Evolutionary conservation across 1,140 invertebrate genomes (phyloP).

Genomic region (Zaprionus ornatus): DNA sequence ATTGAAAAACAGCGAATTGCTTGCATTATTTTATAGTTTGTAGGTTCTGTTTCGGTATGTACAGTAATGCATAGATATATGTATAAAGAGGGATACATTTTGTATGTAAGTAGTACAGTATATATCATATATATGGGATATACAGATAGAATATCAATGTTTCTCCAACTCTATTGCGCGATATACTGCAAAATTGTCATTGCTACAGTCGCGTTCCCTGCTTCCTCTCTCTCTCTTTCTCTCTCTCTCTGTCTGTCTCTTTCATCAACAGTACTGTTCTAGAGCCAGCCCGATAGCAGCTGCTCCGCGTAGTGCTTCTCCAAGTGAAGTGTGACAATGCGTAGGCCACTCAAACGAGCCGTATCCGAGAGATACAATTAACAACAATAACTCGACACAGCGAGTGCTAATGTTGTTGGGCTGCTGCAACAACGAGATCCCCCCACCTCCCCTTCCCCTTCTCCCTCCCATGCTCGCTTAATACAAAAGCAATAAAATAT

Average conservation of each 20-base stretch:
- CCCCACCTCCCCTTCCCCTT: neutral
- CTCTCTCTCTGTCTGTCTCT: neutral
- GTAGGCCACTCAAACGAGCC: constrained; percentile 48
- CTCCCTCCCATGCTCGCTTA: constrained; percentile 2
- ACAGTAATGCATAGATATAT: too few relatives aligned
- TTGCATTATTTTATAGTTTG: too few relatives aligned
- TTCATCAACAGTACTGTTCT: too few relatives aligned
- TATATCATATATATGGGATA: too few relatives aligned
- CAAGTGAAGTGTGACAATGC: constrained; percentile 73
- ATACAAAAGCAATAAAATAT: constrained; percentile 72
- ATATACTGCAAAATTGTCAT: neutral
- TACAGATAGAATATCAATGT: too few relatives aligned
- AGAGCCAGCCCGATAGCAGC: too few relatives aligned
- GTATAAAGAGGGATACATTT: too few relatives aligned
- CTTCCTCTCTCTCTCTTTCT: neutral
- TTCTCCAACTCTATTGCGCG: too few relatives aligned
- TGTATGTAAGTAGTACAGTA: too few relatives aligned
- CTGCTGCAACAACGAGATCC: neutral
- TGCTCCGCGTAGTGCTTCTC: neutral
- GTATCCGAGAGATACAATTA: constrained; percentile 57
- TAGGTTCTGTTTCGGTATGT: too few relatives aligned
- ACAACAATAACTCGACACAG: constrained; percentile 46
- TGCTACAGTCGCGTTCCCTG: neutral
- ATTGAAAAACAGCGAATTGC: neutral
- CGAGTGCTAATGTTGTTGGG: constrained; percentile 32